Evolutionary conservation across 2,113 vertebrate species (phyloP), one percentile per base, ranked within the genome.

Genomic region (Bolborhynchus lineola): DNA sequence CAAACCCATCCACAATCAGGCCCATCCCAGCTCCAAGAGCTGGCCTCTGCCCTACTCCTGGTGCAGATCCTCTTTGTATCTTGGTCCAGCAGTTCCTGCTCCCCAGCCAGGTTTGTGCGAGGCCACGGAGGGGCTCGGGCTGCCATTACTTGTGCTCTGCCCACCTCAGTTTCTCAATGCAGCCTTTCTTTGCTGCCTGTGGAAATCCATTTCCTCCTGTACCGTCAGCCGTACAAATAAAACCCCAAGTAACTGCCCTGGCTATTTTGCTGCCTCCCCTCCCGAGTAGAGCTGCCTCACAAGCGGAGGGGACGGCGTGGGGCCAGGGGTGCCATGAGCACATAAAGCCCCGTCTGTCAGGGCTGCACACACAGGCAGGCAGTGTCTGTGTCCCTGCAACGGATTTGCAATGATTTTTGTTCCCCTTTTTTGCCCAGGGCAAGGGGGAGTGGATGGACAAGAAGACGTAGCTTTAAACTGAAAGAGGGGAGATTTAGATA

Each of bases 131-230:
- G 60, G 76, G 71, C 68, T 92, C 6, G 0, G 55, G 53, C 71
- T 50, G 47, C 47, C 1, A 1, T 68, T 79, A 69, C 52, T 80
- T 5, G 9, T 3, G 17, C 80, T 80, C 88, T 90, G 91, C 86
- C 69, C 57, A 55, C 62, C 55, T n/a, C 0, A 0, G 69, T 64
- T 64, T 92, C 83, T 97, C 92, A 97, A 95, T 96, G 91, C 93
- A 84, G 88, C 83, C 93, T 96, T 97, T 97, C 93, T 95, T 94
- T 3, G 0, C 89, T 21, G 91, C 64, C 77, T 82, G 77, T 5
- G 28, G 96, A 97, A 97, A 96, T 63, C 53, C 80, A 92, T 74
- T 96, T 97, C 93, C 92, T 96, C 72, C 75, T 82, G 57, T 88
- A 90, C 80, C 41, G 20, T 53, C 68, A 78, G 88, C 44, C 76